Evolutionary conservation across 1,140 invertebrate genomes (phyloP).

Genomic region (Euwallacea similis): DNA sequence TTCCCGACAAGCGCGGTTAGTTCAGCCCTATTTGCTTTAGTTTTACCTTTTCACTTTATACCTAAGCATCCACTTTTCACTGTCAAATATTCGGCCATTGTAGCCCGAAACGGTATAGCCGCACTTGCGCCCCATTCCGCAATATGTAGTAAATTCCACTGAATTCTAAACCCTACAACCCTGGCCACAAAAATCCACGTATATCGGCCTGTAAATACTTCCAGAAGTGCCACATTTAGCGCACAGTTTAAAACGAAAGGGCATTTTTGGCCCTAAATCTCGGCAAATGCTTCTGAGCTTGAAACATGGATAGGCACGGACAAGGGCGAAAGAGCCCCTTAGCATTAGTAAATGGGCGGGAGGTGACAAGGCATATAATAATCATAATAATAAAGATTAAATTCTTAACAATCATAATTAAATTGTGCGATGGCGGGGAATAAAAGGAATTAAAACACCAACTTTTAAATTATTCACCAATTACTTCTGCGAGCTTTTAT

Average conservation of each 20-base stretch:
- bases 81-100: background rate
- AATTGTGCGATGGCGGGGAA: no score
- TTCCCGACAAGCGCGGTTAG: background rate
- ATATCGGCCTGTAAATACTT: slow-evolving; percentile 27
- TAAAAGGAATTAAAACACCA: no score
- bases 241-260: slow-evolving; percentile 21
- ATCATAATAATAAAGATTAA: no score
- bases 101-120: background rate
- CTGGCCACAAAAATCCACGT: slow-evolving; percentile 24
- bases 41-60: background rate
- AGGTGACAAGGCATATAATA: no score
- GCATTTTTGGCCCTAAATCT: slow-evolving; percentile 5
- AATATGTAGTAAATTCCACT: slow-evolving; percentile 22
- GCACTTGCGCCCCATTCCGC: background rate
- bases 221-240: slow-evolving; percentile 11
- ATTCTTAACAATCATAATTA: no score
- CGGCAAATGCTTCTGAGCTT: background rate
- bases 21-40: background rate
- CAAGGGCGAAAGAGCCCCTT: no score
- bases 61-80: background rate
- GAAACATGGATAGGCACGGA: no score
- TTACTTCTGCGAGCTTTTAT: no score
- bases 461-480: no score
- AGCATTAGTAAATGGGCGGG: no score
- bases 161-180: slow-evolving; percentile 16